phyloP scores from a whole-genome alignment of 2,797 vertebrate species.

The Malacoraja senta region DNA sequence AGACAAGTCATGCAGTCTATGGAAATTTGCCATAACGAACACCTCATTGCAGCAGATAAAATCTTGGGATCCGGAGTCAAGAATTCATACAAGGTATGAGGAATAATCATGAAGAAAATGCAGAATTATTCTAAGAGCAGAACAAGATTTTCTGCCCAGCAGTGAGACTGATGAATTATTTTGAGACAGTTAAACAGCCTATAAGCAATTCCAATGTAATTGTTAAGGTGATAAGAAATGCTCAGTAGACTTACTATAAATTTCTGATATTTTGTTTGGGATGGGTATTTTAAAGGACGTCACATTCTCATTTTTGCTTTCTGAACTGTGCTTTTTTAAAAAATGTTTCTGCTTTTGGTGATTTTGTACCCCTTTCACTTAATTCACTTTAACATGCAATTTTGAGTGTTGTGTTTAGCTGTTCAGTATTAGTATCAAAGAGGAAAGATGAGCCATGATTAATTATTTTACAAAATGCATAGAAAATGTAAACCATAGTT shows the following conservation, averaged over 20 bases:
- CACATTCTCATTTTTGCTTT: background rate
- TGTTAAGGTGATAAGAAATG: background rate
- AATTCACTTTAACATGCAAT: background rate
- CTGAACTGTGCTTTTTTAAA: background rate
- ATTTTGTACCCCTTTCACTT: background rate
- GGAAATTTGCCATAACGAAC: background rate
- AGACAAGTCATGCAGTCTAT: background rate
- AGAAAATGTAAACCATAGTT: background rate
- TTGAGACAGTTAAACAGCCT: background rate
- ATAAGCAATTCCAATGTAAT: background rate
- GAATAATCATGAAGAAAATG: constrained; percentile 16
- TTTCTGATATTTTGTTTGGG: background rate
- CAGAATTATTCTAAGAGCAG: background rate
- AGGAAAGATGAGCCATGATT: too few relatives aligned
- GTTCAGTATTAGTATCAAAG: background rate
- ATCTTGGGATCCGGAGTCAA: background rate
- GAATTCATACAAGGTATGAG: background rate
- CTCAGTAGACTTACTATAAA: background rate
- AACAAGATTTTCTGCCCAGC: background rate
- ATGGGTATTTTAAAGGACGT: background rate
- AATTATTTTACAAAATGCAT: background rate
- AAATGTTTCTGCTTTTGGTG: background rate
- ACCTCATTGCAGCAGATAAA: background rate
- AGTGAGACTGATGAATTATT: background rate
- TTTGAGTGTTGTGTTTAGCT: background rate